Percentiles rank a stretch among this genome's conserved stretches.
Evolutionary conservation across 2,888 invertebrate species (phyloP).

Genomic region (Mimumesa dahlbomi): DNA sequence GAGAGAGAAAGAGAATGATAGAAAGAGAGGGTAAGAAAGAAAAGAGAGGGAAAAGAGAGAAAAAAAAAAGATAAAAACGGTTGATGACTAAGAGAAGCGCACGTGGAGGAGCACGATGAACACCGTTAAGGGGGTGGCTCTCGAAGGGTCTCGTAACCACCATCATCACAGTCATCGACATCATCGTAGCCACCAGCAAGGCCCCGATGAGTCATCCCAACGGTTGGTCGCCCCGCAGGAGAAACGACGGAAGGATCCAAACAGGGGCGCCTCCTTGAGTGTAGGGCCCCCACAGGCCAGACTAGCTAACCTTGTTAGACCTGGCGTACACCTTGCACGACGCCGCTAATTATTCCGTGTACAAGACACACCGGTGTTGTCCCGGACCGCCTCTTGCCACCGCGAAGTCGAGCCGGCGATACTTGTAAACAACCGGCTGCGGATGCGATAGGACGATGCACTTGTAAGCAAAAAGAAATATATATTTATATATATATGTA

Average conservation of each 20-base stretch:
- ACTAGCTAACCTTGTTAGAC: constrained; percentile 76
- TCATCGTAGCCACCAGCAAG: constrained; percentile 55
- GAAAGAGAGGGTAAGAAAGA: constrained; percentile 1
- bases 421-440: constrained; percentile 22
- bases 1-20: neutral
- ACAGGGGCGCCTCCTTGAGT: constrained; percentile 47
- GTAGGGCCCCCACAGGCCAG: constrained; percentile 50
- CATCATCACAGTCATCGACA: constrained; percentile 32
- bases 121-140: constrained; percentile 69
- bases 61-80: neutral
- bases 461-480: too few species aligned
- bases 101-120: constrained; percentile 64
- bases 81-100: constrained; percentile 65
- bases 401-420: neutral
- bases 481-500: too few species aligned
- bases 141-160: constrained; percentile 53
- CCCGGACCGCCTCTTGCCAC: constrained; percentile 5
- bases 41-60: constrained; percentile 14
- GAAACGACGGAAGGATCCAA: constrained; percentile 41
- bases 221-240: constrained; percentile 49
- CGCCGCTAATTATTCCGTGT: constrained; percentile 67
- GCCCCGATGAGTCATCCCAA: constrained; percentile 65
- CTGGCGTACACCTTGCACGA: constrained; percentile 66
- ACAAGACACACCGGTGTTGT: constrained; percentile 40
- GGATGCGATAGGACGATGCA: neutral